Evolutionary conservation across 1,140 invertebrate species (phyloP), one percentile per base, ranked within the genome.

Genomic region (Himalopsyche phryganea): DNA sequence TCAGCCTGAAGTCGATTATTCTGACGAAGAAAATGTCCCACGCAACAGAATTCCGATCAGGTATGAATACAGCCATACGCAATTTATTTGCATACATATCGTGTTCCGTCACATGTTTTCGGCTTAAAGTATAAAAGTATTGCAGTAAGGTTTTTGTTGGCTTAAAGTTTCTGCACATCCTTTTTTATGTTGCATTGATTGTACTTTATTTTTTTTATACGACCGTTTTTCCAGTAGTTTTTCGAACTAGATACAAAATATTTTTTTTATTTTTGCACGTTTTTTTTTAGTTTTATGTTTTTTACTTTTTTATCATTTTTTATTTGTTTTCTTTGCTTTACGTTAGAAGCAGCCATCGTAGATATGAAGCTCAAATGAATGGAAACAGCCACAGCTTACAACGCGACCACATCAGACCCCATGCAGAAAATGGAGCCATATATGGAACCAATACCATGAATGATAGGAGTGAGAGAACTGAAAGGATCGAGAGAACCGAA

Each of bases 1-100:
- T 15, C 89, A 92, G 67, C 91, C 91, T 0, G 90, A 93, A 74
- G 84, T 92, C 58, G 91, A 93, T 72, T 93, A 93, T 71, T 92
- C 90, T 36, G 91, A 94, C 68, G 90, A 93, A 73, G 91, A 94
- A 66, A 86, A 85, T 15, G 70, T 71, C 36, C 76, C 79, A 60
- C 69, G 81, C 60, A 77, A 80, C 50, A 81, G 84, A 61, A 77
- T 85, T 42, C 81, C 84, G 44, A 84, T 85, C 73, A 88, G 89
- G 89, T 91, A 82, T 77, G 3, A 28, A 28, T 5, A 28, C 23
- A 28, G n/a, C n/a, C n/a, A n/a, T n/a, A 76, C 69, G 6, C 40
- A 42, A 50, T 4, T 35, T 50, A 11, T 44, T n/a, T n/a, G n/a
- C n/a, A n/a, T n/a, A n/a, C n/a, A n/a, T n/a, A n/a, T n/a, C n/a